A percentile compares a stretch with the other conserved stretches of the same genome.
phyloP scores from a whole-genome alignment of 2,888 invertebrate genomes.

The Empis stercorea region DNA sequence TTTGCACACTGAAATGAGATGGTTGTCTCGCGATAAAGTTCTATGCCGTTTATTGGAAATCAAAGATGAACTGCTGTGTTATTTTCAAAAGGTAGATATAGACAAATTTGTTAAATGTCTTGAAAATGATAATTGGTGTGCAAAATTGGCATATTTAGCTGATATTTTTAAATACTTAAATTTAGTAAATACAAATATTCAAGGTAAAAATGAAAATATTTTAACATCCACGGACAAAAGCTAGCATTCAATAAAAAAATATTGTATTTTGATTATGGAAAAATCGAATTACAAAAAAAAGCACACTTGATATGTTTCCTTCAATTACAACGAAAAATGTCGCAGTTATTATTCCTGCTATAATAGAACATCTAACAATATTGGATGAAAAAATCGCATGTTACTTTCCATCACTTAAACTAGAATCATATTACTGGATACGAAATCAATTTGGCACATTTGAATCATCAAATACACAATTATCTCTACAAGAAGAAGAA shows the following conservation, averaged over 20 bases:
- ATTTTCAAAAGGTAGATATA: background rate
- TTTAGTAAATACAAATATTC: conserved; percentile 1
- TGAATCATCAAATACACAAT: background rate
- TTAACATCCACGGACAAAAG: background rate
- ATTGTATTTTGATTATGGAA: background rate
- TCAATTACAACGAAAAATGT: background rate
- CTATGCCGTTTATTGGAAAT: background rate
- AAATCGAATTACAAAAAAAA: background rate
- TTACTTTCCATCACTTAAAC: background rate
- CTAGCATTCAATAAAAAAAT: background rate
- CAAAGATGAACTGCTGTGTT: background rate
- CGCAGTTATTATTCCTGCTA: background rate
- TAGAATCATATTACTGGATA: conserved; percentile 1
- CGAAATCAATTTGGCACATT: background rate
- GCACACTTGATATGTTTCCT: background rate
- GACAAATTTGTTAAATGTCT: background rate
- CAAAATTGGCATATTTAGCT: background rate
- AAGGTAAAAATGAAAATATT: conserved; percentile 3
- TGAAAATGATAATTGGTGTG: background rate
- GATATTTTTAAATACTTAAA: conserved; percentile 4
- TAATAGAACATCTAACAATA: background rate
- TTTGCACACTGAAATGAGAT: background rate
- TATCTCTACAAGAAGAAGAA: background rate
- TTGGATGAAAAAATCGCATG: background rate
- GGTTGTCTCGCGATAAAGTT: background rate